These are phyloP conservation scores for Eptatretus burgeri DNA, from an alignment of 2,113 vertebrate species.

Conservation along the genomic window DNA sequence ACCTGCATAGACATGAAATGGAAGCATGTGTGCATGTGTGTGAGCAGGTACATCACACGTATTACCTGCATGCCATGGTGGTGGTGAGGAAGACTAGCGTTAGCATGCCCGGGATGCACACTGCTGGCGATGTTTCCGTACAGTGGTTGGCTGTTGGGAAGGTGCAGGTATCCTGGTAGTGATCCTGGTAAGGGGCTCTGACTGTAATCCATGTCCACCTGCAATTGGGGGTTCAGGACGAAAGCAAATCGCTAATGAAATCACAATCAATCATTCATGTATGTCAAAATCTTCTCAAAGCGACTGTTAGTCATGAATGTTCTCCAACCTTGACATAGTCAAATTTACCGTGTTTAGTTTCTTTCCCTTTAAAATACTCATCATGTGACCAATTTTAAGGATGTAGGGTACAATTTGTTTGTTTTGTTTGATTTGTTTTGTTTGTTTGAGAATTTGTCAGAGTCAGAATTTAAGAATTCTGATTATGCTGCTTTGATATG, in stretches of 20 bases:
- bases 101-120: not conserved
- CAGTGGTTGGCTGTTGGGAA: conserved; percentile 5
- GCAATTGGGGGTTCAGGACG: not conserved
- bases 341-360: too few relatives aligned
- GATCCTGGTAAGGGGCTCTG: conserved; percentile 1
- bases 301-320: too few relatives aligned
- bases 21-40: not conserved
- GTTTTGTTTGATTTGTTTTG: too few relatives aligned
- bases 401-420: too few relatives aligned
- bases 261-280: too few relatives aligned
- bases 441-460: too few relatives aligned
- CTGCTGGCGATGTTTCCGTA: not conserved
- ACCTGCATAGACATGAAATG: not conserved
- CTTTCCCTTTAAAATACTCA: too few relatives aligned
- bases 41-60: not conserved
- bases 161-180: conserved; percentile 5
- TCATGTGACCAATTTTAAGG: too few relatives aligned
- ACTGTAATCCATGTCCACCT: conserved; percentile 3
- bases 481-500: too few relatives aligned
- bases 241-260: not conserved
- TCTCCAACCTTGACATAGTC: too few relatives aligned
- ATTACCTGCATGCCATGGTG: not conserved
- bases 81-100: conserved; percentile 1
- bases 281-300: too few relatives aligned
- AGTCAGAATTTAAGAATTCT: too few relatives aligned